These are phyloP conservation scores for Pyrrhia umbra DNA, from an alignment of 2,888 invertebrate genomes.

Conservation along the genomic window DNA sequence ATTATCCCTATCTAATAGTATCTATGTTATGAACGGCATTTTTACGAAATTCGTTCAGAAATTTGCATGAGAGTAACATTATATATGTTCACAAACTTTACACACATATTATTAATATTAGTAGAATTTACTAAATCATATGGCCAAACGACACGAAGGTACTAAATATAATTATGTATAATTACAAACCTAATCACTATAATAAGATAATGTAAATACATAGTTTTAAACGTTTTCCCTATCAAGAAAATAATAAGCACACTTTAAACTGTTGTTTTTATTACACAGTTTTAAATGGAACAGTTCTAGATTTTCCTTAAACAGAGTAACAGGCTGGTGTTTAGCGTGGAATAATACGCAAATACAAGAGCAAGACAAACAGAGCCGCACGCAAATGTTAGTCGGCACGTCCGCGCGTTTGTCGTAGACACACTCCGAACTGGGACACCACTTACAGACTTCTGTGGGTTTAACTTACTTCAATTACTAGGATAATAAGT, in stretches of 20 bases:
- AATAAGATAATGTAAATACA: too few species aligned
- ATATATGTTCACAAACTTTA: too few species aligned
- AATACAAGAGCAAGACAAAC: slow-evolving; percentile 38
- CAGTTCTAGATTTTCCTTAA: background rate
- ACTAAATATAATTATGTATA: too few species aligned
- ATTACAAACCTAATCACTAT: too few species aligned
- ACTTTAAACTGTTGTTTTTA: too few species aligned
- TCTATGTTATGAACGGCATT: too few species aligned
- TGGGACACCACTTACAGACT: background rate
- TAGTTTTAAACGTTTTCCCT: background rate
- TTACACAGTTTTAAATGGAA: slow-evolving; percentile 8
- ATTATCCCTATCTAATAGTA: too few species aligned
- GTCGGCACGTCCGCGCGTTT: slow-evolving; percentile 42
- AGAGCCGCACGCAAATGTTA: slow-evolving; percentile 27
- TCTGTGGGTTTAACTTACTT: background rate
- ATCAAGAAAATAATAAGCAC: background rate
- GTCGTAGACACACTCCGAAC: slow-evolving; percentile 10
- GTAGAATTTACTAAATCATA: too few species aligned
- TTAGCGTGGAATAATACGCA: slow-evolving; percentile 41
- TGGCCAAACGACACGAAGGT: too few species aligned
- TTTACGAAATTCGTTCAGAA: too few species aligned
- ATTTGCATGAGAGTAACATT: too few species aligned
- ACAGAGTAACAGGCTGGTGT: background rate
- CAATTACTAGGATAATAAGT: background rate
- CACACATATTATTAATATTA: too few species aligned